Evolutionary conservation across 2,888 invertebrate genomes (phyloP).

Genomic region (Beris chalybata): DNA sequence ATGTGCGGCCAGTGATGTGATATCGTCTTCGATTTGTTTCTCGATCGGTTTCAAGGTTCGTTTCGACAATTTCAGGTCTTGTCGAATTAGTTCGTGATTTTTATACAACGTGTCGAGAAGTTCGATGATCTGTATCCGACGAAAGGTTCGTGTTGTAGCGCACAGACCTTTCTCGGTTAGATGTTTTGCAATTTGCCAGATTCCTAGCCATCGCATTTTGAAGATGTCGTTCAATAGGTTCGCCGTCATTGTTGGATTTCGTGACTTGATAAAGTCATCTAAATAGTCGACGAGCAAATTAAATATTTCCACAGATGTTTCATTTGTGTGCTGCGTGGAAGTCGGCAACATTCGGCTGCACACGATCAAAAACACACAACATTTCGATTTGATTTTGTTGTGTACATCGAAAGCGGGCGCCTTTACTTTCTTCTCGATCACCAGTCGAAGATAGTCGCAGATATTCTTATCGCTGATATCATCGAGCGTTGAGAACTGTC

Average conservation of each 20-base stretch:
- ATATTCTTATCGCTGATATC: slow-evolving; percentile 45
- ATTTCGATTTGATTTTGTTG: slow-evolving; percentile 47
- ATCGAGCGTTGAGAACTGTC: slow-evolving; percentile 40
- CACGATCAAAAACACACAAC: slow-evolving; percentile 46
- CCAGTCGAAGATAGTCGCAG: slow-evolving; percentile 44
- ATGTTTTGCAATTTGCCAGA: slow-evolving; percentile 62
- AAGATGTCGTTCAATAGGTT: slow-evolving; percentile 68
- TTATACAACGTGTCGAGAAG: slow-evolving; percentile 67
- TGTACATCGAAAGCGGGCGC: slow-evolving; percentile 43
- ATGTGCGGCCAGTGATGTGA: slow-evolving; percentile 36
- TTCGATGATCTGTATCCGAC: slow-evolving; percentile 69
- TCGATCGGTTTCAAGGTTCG: slow-evolving; percentile 44
- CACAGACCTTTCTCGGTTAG: slow-evolving; percentile 65
- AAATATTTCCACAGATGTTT: slow-evolving; percentile 34
- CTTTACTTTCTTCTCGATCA: slow-evolving; percentile 47
- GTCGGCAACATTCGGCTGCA: slow-evolving; percentile 36
- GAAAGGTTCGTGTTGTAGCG: slow-evolving; percentile 64
- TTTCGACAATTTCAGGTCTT: slow-evolving; percentile 40
- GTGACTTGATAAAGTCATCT: slow-evolving; percentile 47
- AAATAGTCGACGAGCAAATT: slow-evolving; percentile 44
- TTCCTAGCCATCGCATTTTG: slow-evolving; percentile 67
- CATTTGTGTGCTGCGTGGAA: slow-evolving; percentile 22
- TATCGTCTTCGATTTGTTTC: slow-evolving; percentile 41
- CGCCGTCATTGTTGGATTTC: slow-evolving; percentile 60
- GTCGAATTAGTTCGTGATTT: slow-evolving; percentile 53